These are phyloP conservation scores for Entelurus aequoreus DNA, from an alignment of 2,113 vertebrate species.

Conservation along the genomic window DNA sequence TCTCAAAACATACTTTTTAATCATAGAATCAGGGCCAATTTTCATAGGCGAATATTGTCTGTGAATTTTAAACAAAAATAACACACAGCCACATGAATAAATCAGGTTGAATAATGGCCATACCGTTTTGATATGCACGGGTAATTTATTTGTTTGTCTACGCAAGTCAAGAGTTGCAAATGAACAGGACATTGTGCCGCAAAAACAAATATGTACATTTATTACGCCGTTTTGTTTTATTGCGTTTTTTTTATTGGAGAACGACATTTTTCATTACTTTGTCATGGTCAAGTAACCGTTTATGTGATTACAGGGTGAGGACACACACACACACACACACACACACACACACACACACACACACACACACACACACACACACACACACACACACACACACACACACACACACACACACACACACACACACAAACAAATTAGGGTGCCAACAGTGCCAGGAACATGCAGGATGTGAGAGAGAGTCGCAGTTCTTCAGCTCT, in stretches of 20 bases:
- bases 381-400: background rate
- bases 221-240: background rate
- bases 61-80: no score
- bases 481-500: background rate
- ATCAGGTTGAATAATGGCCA: no score
- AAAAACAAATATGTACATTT: background rate
- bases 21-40: no score
- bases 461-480: constrained; percentile 5
- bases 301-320: background rate
- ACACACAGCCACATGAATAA: no score
- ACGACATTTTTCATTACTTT: background rate
- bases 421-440: background rate
- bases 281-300: background rate
- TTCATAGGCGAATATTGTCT: no score
- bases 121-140: no score
- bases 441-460: constrained; percentile 14
- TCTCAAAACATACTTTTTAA: no score
- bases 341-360: background rate
- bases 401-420: background rate
- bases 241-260: background rate
- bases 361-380: background rate
- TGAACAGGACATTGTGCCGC: no score
- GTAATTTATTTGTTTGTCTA: no score
- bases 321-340: background rate
- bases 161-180: no score